phyloP scores from a whole-genome alignment of 2,888 invertebrate genomes.

The Eudasyphora cyanicolor region DNA sequence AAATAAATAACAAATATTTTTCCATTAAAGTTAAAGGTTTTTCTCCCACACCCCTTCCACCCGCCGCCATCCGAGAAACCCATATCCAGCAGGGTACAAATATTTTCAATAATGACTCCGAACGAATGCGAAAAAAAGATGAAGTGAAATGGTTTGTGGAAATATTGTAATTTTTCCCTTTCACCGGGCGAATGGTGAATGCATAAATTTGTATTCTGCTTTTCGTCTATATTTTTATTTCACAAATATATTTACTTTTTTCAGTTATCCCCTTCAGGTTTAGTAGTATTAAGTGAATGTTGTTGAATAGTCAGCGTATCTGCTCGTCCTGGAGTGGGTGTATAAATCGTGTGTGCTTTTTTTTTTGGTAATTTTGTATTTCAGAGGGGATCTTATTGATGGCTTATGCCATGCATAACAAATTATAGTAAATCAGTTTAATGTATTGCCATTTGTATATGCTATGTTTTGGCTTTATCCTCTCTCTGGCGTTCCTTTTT shows the following conservation, averaged over 20 bases:
- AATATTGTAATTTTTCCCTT: slow-evolving; percentile 49
- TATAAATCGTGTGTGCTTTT: neutral
- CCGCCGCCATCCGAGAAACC: too few species aligned
- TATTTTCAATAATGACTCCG: neutral
- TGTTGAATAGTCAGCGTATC: too few species aligned
- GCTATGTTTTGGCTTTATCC: neutral
- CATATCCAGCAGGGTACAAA: neutral
- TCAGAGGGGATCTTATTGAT: slow-evolving; percentile 58
- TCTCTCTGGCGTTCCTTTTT: neutral
- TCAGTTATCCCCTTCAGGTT: slow-evolving; percentile 14
- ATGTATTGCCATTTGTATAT: slow-evolving; percentile 62
- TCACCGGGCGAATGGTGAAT: slow-evolving; percentile 33
- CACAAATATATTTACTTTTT: too few species aligned
- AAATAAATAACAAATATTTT: slow-evolving; percentile 57
- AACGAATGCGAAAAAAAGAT: neutral
- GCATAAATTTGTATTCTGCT: slow-evolving; percentile 37
- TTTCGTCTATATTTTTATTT: slow-evolving; percentile 31
- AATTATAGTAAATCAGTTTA: slow-evolving; percentile 66
- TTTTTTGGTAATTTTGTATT: neutral
- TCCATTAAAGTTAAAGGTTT: slow-evolving; percentile 49
- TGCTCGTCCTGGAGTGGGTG: neutral
- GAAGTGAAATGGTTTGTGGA: slow-evolving; percentile 26
- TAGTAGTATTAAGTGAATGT: neutral
- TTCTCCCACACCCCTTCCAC: neutral
- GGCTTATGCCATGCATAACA: slow-evolving; percentile 60